These are phyloP conservation scores for Virgularia gustaviana DNA, from an alignment of 92 coral and sea anemone species.

Conservation along the genomic window DNA sequence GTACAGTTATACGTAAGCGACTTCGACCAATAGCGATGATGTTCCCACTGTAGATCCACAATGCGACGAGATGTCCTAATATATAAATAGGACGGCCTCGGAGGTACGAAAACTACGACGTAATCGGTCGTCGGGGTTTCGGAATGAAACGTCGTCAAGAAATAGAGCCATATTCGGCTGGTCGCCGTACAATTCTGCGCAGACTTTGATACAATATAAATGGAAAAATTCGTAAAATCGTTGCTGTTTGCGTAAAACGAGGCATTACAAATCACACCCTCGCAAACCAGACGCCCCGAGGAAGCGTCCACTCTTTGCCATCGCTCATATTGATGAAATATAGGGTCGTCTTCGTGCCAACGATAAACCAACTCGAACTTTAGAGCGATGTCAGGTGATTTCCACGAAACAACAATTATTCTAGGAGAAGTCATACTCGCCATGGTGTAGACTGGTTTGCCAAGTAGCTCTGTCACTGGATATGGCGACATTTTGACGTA, in stretches of 20 bases:
- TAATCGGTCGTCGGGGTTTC: too few relatives aligned
- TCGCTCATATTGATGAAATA: too few relatives aligned
- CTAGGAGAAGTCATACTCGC: too few relatives aligned
- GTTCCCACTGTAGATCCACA: constrained; percentile 7
- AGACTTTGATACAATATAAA: not conserved
- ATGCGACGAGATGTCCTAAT: constrained; percentile 5
- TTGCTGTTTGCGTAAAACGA: constrained; percentile 6
- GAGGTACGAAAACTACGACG: not conserved
- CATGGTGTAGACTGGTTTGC: not conserved
- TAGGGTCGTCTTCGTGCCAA: too few relatives aligned
- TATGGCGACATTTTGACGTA: not conserved
- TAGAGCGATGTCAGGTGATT: too few relatives aligned
- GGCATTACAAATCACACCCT: not conserved
- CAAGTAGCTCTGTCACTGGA: not conserved
- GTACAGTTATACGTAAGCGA: not conserved
- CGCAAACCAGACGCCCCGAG: too few relatives aligned
- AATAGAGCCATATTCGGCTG: not conserved
- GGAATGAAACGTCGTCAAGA: too few relatives aligned
- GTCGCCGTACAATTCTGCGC: not conserved
- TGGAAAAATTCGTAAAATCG: too few relatives aligned
- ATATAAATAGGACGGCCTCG: not conserved
- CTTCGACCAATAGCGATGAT: not conserved
- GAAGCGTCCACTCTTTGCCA: too few relatives aligned
- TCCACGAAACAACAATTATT: too few relatives aligned
- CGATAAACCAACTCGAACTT: not conserved